Evolutionary conservation across 2,888 invertebrate genomes (phyloP).

Genomic region (Rhynchonema sp.): DNA sequence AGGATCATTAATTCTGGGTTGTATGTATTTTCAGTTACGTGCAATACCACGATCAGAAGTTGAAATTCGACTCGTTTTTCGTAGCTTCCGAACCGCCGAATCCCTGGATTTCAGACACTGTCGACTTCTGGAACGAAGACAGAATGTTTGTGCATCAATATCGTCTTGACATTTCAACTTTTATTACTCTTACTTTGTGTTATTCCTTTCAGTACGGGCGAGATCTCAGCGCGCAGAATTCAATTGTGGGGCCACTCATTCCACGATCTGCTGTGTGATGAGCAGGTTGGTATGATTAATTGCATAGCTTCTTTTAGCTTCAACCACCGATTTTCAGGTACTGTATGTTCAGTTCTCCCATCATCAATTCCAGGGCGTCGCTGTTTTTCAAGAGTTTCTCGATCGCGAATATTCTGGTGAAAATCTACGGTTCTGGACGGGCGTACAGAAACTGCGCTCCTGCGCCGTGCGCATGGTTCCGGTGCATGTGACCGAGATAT

Average conservation of each 20-base stretch:
- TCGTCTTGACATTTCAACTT: neutral
- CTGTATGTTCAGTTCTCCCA: neutral
- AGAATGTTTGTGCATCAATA: slow-evolving; percentile 37
- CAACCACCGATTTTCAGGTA: neutral
- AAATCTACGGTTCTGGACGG: slow-evolving; percentile 58
- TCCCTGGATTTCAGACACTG: slow-evolving; percentile 87
- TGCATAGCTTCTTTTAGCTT: neutral
- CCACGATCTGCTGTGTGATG: slow-evolving; percentile 52
- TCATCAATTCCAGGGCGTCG: slow-evolving; percentile 73
- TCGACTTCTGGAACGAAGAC: slow-evolving; percentile 92
- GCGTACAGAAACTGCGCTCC: slow-evolving; percentile 59
- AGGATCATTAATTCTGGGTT: neutral
- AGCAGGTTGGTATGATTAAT: neutral
- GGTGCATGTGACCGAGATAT: slow-evolving; percentile 60
- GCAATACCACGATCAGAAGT: slow-evolving; percentile 54
- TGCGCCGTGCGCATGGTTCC: slow-evolving; percentile 65
- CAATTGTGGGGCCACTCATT: slow-evolving; percentile 93
- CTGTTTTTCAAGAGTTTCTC: slow-evolving; percentile 83
- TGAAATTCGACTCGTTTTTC: slow-evolving; percentile 84
- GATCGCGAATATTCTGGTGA: slow-evolving; percentile 97
- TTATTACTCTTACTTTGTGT: too few relatives aligned
- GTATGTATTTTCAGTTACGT: slow-evolving; percentile 10
- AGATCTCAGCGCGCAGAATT: slow-evolving; percentile 73
- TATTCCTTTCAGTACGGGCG: slow-evolving; percentile 39
- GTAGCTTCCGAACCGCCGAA: slow-evolving; percentile 70